Base-by-base conservation (phyloP, 1,140 invertebrate species). In the Meloidogyne floridensis region DNA sequence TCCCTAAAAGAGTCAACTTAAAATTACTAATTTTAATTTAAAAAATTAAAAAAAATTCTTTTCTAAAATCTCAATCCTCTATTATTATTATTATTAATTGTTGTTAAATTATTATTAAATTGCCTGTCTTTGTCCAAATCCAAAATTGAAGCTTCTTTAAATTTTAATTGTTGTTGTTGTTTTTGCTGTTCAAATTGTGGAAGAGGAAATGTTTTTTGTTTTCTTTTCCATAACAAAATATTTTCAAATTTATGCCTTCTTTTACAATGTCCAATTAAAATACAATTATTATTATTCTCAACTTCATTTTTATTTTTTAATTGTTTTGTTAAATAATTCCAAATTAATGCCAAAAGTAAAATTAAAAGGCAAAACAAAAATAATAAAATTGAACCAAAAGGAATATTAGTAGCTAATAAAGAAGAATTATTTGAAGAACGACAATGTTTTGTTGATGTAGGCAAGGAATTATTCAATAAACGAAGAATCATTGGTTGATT, bases 311-410 rank as follows among this genome's bases (percentile, higher is more conserved):
- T 11, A n/a, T n/a, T 65, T 7, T 65, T 65, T 65, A 47, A 47
- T 47, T 47, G 47, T 47, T 65, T 65, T 4, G 59, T 65, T 65
- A 65, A 65, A n/a, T n/a, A n/a, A 65, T 65, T 65, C 59, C 59
- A 65, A 65, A 65, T 65, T n/a, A 65, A 65, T 65, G 59, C 59
- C 59, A 65, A 65, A 6, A 65, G 59, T n/a, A 65, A 15, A 65
- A 65, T 65, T 65, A 65, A n/a, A 65, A 65, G 59, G 59, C 59
- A 65, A 18, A n/a, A n/a, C n/a, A 65, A 18, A n/a, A 65, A n/a
- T 65, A 65, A 65, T n/a, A 65, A 65, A 18, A 65, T 65, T 65
- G 59, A 65, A 65, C 59, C 59, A 65, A 65, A 65, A n/a, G 59
- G 59, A 65, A 65, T 15, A 65, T 65, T 65, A n/a, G 15, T 1